Conservation (phyloP, 2,113 vertebrate genomes). For the Pterocles burchelli region DNA sequence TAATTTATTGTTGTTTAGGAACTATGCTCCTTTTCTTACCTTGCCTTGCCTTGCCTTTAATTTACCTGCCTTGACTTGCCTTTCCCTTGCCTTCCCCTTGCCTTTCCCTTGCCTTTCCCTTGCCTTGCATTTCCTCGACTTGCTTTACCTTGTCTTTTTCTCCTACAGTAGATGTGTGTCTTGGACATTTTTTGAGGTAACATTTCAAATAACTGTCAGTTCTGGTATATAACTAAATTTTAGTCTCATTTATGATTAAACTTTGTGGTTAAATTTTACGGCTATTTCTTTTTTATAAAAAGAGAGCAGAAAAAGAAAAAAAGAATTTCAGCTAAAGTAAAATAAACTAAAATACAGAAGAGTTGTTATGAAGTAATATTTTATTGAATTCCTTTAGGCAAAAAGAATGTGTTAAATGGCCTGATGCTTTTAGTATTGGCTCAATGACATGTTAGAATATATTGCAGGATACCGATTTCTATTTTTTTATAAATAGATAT, state of each 20-base stretch:
- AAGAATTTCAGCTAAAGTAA: background rate
- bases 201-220: background rate
- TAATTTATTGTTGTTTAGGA: background rate
- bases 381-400: background rate
- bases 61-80: no score
- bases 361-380: background rate
- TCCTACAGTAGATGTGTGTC: background rate
- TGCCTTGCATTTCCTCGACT: no score
- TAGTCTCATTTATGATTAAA: background rate
- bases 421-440: background rate
- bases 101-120: no score
- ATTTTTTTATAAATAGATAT: background rate
- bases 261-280: background rate
- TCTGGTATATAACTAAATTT: background rate
- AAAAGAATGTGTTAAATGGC: background rate
- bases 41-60: no score
- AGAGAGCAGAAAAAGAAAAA: background rate
- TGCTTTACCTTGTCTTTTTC: background rate
- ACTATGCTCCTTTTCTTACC: background rate
- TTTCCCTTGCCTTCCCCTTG: no score
- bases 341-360: background rate
- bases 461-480: background rate
- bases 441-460: background rate
- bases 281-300: background rate
- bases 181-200: background rate